Evolutionary conservation across 2,888 invertebrate species (phyloP).

Genomic region (Sarcophaga caerulescens): DNA sequence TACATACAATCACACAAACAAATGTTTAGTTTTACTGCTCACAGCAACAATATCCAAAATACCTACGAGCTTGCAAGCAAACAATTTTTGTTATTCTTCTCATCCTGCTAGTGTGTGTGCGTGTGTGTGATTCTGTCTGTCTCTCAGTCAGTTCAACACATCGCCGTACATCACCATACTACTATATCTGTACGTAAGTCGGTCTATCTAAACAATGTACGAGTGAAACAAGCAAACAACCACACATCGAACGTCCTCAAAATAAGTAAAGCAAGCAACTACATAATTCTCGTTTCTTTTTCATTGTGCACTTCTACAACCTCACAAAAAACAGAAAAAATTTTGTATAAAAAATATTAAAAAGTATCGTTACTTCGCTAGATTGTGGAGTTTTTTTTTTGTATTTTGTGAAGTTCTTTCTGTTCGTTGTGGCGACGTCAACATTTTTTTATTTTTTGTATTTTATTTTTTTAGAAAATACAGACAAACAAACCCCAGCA

Average conservation of each 20-base stretch:
- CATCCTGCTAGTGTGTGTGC: conserved; percentile 6
- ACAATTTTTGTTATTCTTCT: conserved; percentile 44
- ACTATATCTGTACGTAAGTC: neutral
- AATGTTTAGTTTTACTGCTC: conserved; percentile 33
- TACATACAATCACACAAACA: conserved; percentile 44
- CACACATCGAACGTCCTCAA: conserved; percentile 53
- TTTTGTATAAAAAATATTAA: conserved; percentile 4
- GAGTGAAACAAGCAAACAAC: conserved; percentile 38
- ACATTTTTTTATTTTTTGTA: conserved; percentile 33
- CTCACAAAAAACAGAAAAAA: conserved; percentile 31
- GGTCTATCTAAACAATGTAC: conserved; percentile 32
- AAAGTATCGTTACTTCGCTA: conserved; percentile 40
- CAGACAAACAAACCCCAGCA: conserved; percentile 2
- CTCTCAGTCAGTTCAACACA: conserved; percentile 20
- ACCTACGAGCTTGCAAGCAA: conserved; percentile 34
- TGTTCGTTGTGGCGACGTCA: conserved; percentile 45
- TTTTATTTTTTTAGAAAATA: conserved; percentile 42
- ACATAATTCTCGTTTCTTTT: conserved; percentile 54
- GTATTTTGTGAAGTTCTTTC: conserved; percentile 4
- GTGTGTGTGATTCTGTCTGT: conserved; percentile 25
- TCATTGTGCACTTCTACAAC: conserved; percentile 38
- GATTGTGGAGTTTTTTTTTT: conserved; percentile 38
- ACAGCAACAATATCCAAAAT: conserved; percentile 14
- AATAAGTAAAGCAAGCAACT: conserved; percentile 49
- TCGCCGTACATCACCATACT: neutral